phyloP scores from a whole-genome alignment of 2,888 invertebrate species.

The Machimus rusticus region DNA sequence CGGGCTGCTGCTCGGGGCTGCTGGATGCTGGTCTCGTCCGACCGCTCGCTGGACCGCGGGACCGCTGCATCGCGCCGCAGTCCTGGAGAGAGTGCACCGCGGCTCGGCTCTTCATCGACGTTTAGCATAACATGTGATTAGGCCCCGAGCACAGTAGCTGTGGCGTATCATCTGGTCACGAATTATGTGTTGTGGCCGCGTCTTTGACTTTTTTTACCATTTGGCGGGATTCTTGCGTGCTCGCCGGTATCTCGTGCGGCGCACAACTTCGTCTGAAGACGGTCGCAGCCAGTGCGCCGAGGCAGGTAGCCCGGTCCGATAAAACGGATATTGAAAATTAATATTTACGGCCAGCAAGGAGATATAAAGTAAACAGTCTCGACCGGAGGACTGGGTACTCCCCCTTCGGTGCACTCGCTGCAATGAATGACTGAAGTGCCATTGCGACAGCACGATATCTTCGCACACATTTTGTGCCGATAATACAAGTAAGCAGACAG shows the following conservation, averaged over 20 bases:
- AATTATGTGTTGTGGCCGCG: slow-evolving; percentile 37
- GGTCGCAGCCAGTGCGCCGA: background rate
- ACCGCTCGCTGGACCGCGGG: slow-evolving; percentile 18
- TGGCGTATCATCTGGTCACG: slow-evolving; percentile 44
- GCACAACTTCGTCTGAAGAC: background rate
- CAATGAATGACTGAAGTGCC: background rate
- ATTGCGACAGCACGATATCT: background rate
- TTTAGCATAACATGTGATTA: slow-evolving; percentile 47
- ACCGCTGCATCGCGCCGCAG: background rate
- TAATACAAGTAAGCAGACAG: background rate
- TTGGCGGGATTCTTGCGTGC: slow-evolving; percentile 36
- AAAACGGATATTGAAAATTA: background rate
- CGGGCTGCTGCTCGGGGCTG: slow-evolving; percentile 17
- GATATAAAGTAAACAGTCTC: background rate
- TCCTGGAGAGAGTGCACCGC: slow-evolving; percentile 10
- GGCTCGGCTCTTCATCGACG: slow-evolving; percentile 32
- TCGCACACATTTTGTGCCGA: background rate
- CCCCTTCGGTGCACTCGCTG: background rate
- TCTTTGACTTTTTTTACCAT: slow-evolving; percentile 28
- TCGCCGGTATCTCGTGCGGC: slow-evolving; percentile 20
- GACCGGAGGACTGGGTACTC: background rate
- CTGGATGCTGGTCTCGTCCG: background rate
- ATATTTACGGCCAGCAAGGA: background rate
- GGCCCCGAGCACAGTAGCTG: slow-evolving; percentile 45
- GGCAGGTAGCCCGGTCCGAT: background rate